These are phyloP conservation scores for Garra rufa DNA, from an alignment of 2,113 vertebrate species.

Conservation along the genomic window DNA sequence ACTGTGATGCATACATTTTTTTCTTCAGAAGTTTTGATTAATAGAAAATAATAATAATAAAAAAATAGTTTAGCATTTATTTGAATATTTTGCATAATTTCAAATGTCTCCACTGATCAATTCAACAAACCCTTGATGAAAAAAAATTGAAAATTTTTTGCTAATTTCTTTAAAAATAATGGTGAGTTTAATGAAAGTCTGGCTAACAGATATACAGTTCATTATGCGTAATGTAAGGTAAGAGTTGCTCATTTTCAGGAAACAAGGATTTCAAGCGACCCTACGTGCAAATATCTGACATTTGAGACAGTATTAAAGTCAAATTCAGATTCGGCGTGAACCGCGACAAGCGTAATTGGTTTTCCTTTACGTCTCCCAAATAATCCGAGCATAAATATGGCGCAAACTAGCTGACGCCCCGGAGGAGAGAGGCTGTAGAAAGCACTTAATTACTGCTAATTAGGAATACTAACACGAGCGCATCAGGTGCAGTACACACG, in stretches of 20 bases:
- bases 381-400: slow-evolving; percentile 72
- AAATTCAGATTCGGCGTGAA: not conserved
- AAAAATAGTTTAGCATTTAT: no score
- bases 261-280: not conserved
- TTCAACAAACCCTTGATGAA: not conserved
- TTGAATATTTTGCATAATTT: not conserved
- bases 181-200: not conserved
- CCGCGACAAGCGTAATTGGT: slow-evolving; percentile 59
- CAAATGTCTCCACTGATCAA: not conserved
- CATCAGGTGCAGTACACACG: slow-evolving; percentile 64
- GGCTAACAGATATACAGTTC: not conserved
- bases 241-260: not conserved
- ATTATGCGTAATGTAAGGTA: no score
- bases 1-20: no score
- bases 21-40: no score
- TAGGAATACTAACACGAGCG: slow-evolving; percentile 71
- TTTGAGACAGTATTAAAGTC: slow-evolving; percentile 3
- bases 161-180: not conserved
- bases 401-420: slow-evolving; percentile 66
- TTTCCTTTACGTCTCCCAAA: slow-evolving; percentile 63
- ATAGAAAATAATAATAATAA: no score
- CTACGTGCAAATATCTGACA: not conserved
- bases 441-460: slow-evolving; percentile 74
- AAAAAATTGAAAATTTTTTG: no score
- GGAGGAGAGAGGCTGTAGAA: slow-evolving; percentile 58